A percentile compares a stretch with the other conserved stretches of the same genome.
phyloP scores from a whole-genome alignment of 1,140 invertebrate species.

The Agrypnia vestita region DNA sequence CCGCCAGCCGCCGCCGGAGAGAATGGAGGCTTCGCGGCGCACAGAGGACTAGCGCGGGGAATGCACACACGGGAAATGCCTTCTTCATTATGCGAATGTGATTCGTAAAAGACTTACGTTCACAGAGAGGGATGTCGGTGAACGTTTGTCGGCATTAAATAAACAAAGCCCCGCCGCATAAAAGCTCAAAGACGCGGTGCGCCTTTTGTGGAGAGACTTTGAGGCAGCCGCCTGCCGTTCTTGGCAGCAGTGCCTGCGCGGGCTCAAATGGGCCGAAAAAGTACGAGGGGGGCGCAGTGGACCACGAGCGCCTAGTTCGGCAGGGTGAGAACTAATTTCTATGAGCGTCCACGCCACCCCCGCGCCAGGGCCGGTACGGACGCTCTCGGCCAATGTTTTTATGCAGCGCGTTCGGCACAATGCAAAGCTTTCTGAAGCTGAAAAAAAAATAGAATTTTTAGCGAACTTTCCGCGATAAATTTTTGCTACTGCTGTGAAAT shows the following conservation, averaged over 20 bases:
- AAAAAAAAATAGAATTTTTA: no score
- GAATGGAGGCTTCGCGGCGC: not conserved
- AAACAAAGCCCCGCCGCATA: conserved; percentile 54
- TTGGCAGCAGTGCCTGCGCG: not conserved
- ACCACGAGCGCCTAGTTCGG: not conserved
- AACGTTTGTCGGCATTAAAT: conserved; percentile 56
- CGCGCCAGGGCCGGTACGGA: no score
- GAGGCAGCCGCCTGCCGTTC: conserved; percentile 14
- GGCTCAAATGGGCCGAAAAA: not conserved
- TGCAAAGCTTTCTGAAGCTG: no score
- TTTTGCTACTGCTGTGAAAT: no score
- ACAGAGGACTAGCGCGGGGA: not conserved
- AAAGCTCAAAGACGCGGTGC: conserved; percentile 53
- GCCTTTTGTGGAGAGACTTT: conserved; percentile 48
- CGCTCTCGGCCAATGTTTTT: no score
- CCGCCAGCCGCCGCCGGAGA: not conserved
- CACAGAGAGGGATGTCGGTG: conserved; percentile 8
- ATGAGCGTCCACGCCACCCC: not conserved
- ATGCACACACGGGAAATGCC: conserved; percentile 48
- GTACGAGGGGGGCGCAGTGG: not conserved
- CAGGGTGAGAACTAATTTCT: conserved; percentile 16
- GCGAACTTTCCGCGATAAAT: no score
- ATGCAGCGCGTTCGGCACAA: no score
- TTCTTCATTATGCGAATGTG: conserved; percentile 56
- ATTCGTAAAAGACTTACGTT: conserved; percentile 48